A percentile compares a stretch with the other conserved stretches of the same genome.
phyloP scores from a whole-genome alignment of 2,113 vertebrate species.

The Hydrolagus affinis region DNA sequence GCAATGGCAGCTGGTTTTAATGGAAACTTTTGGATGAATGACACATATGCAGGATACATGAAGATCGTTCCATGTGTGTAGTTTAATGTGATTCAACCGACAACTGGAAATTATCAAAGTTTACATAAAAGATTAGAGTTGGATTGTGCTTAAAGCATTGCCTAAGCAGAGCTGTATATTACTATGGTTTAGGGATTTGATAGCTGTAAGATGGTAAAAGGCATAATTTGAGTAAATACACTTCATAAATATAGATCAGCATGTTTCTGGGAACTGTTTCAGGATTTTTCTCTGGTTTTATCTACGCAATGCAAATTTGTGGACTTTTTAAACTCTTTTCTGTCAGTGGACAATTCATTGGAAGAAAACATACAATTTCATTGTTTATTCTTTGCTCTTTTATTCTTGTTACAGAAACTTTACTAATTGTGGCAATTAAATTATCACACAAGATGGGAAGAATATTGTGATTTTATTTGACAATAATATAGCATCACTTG shows the following conservation, averaged over 20 bases:
- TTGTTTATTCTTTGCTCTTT: too few species aligned
- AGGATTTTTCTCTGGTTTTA: neutral
- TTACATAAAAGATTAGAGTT: slow-evolving; percentile 12
- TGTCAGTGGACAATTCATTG: too few species aligned
- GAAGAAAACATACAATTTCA: neutral
- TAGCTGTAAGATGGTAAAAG: neutral
- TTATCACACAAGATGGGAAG: neutral
- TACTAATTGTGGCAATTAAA: neutral
- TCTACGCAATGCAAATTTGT: neutral
- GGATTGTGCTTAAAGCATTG: neutral
- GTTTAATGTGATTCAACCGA: neutral
- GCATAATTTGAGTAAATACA: neutral
- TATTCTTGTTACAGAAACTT: neutral
- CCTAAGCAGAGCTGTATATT: neutral
- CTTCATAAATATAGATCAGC: neutral
- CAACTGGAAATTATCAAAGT: neutral
- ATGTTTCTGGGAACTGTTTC: neutral
- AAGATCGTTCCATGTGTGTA: neutral
- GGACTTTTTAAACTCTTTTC: neutral
- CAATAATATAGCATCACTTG: too few species aligned
- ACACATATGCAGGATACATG: neutral
- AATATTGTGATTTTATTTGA: too few species aligned
- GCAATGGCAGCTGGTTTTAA: slow-evolving; percentile 19
- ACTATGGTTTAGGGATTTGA: neutral
- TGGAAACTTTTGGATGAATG: slow-evolving; percentile 6